A percentile compares a stretch with the other conserved stretches of the same genome.
These are phyloP conservation scores for Platyrinchus mystaceus DNA, from an alignment of 2,797 vertebrate species.

Conservation along the genomic window DNA sequence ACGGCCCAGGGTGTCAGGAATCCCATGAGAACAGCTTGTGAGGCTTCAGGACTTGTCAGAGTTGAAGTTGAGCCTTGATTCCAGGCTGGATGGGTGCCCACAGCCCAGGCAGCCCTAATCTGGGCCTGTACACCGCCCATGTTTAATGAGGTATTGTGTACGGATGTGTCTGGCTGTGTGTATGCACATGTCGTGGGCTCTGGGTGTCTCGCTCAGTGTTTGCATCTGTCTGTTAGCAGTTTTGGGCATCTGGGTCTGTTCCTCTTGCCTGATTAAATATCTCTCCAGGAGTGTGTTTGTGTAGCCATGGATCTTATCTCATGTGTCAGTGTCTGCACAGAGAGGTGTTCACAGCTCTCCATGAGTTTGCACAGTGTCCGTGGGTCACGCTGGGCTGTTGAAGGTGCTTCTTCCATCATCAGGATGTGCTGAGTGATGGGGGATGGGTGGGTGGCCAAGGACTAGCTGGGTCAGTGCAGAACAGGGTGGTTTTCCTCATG, in stretches of 20 bases:
- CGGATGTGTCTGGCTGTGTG: conserved; percentile 8
- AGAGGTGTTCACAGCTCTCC: not conserved
- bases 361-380: not conserved
- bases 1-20: not conserved
- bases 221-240: conserved; percentile 13
- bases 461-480: not conserved
- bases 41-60: conserved; percentile 6
- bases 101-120: conserved; percentile 43
- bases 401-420: not conserved
- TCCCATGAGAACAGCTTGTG: not conserved
- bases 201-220: not conserved
- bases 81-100: conserved; percentile 8
- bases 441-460: not conserved
- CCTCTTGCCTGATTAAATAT: not conserved
- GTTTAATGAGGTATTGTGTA: conserved; percentile 46
- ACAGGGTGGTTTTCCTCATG: not conserved
- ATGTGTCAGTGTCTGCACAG: not conserved
- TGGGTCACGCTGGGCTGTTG: not conserved
- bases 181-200: not conserved
- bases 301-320: not conserved
- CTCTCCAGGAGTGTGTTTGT: not conserved
- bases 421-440: not conserved
- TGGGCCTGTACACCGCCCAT: conserved; percentile 27
- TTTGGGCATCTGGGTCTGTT: conserved; percentile 1
- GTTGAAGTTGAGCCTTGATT: conserved; percentile 7